Evolutionary conservation across 2,797 vertebrate genomes (phyloP).

Genomic region (Iguana delicatissima): DNA sequence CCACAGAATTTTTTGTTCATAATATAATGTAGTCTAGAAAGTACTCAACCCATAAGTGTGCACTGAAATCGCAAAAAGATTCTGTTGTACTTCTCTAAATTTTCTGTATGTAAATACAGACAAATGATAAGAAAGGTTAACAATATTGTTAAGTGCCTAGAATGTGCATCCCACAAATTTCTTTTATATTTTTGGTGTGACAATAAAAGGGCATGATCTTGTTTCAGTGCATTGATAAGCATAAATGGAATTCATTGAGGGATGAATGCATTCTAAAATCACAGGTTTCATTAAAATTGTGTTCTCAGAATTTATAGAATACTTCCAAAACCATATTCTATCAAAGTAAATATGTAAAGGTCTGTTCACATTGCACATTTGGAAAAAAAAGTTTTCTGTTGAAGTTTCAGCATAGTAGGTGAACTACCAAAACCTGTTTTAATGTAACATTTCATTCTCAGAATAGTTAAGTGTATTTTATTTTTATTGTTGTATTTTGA

Average conservation of each 20-base stretch:
- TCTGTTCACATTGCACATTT: slow-evolving; percentile 1
- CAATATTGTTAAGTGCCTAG: not conserved
- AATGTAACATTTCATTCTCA: slow-evolving; percentile 70
- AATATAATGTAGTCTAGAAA: not conserved
- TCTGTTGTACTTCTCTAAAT: not conserved
- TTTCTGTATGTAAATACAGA: not conserved
- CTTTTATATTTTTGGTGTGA: slow-evolving; percentile 16
- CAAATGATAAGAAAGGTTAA: not conserved
- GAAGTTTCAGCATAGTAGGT: slow-evolving; percentile 59
- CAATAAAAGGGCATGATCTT: not conserved
- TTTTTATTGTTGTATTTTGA: too few species aligned
- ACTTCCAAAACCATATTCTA: not conserved
- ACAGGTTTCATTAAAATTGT: slow-evolving; percentile 32
- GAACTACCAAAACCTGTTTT: slow-evolving; percentile 63
- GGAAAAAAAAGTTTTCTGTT: slow-evolving; percentile 42
- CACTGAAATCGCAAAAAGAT: not conserved
- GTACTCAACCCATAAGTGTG: too few species aligned
- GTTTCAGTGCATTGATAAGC: not conserved
- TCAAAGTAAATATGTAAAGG: slow-evolving; percentile 38
- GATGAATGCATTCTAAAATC: not conserved
- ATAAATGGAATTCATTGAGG: not conserved
- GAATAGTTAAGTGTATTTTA: slow-evolving; percentile 74
- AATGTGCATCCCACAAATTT: not conserved
- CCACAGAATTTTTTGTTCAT: not conserved
- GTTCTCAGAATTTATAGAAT: slow-evolving; percentile 29